These are phyloP conservation scores for Papilio dardanus DNA, from an alignment of 1,140 invertebrate genomes.

Conservation along the genomic window DNA sequence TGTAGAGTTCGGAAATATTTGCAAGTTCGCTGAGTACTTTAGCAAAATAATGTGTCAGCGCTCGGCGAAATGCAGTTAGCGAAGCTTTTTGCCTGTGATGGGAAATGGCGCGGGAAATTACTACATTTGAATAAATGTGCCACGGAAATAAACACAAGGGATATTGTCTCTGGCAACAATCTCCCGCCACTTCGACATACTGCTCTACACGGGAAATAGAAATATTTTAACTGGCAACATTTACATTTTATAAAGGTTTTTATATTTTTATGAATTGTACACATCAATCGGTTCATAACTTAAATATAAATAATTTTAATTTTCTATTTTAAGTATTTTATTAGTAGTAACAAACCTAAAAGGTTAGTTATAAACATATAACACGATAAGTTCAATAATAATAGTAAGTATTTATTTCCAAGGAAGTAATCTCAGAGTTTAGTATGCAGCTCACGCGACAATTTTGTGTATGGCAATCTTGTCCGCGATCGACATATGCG, in stretches of 20 bases:
- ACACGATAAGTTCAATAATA: background rate
- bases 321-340: too few relatives aligned
- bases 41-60: constrained; percentile 43
- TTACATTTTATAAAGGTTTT: background rate
- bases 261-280: too few relatives aligned
- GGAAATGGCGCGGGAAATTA: constrained; percentile 77
- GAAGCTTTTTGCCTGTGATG: constrained; percentile 44
- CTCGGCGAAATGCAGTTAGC: constrained; percentile 60
- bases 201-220: constrained; percentile 42
- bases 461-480: constrained; percentile 24
- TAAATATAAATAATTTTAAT: background rate
- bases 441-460: background rate
- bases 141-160: constrained; percentile 76
- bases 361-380: too few relatives aligned
- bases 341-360: too few relatives aligned
- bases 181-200: constrained; percentile 37
- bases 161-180: constrained; percentile 68
- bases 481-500: constrained; percentile 16
- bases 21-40: constrained; percentile 43
- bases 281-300: background rate
- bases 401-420: background rate
- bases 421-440: background rate
- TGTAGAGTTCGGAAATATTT: background rate
- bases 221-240: constrained; percentile 17
- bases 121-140: constrained; percentile 75